phyloP scores from a whole-genome alignment of 2,888 invertebrate species.

The Philhelius pedissequus region DNA sequence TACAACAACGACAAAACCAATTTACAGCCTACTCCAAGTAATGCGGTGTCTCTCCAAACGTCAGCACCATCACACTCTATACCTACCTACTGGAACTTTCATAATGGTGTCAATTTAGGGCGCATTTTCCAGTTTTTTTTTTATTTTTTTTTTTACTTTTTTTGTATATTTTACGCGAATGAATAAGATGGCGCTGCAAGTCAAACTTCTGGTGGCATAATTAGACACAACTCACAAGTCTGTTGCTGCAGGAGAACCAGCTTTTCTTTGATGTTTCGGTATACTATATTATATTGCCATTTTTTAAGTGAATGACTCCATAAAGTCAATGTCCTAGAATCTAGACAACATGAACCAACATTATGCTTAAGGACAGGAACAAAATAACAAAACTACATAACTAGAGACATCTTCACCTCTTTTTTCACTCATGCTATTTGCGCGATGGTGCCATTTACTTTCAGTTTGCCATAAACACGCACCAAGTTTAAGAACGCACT shows the following conservation, averaged over 20 bases:
- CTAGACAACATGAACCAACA: background rate
- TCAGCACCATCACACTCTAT: no score
- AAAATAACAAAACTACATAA: background rate
- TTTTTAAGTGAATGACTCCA: background rate
- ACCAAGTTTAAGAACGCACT: background rate
- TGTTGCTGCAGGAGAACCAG: background rate
- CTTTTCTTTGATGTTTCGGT: conserved; percentile 38
- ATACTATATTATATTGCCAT: background rate
- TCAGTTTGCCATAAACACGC: background rate
- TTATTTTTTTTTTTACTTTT: background rate
- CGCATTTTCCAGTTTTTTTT: conserved; percentile 23
- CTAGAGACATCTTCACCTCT: background rate
- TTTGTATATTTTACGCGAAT: background rate
- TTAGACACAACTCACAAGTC: conserved; percentile 26
- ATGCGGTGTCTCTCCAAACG: conserved; percentile 10
- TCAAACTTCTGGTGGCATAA: conserved; percentile 26
- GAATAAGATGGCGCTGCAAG: conserved; percentile 31
- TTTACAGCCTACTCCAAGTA: conserved; percentile 44
- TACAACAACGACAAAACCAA: conserved; percentile 46
- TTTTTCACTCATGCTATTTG: background rate
- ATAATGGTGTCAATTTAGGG: conserved; percentile 56
- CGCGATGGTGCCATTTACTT: background rate
- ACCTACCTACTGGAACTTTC: no score
- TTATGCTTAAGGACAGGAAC: background rate
- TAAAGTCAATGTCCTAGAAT: background rate